Base-by-base conservation (phyloP, 2,113 vertebrate genomes). In the Okapia johnstoni region DNA sequence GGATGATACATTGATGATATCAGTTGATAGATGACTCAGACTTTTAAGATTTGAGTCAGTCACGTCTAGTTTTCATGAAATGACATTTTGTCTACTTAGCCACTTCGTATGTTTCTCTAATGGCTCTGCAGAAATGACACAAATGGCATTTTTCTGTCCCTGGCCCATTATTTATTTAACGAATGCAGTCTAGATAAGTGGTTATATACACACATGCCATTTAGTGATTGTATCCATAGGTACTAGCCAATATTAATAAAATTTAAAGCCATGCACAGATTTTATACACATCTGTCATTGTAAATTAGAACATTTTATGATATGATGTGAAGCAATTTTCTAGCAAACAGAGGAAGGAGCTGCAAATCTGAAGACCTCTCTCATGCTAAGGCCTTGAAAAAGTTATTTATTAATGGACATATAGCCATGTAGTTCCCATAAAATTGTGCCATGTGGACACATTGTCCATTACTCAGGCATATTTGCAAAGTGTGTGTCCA, bases 231-330 rank as follows among this genome's bases (percentile, higher is more conserved):
- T 77, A 87, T 79, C 76, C 81, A n/a, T 83, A 94, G 43, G 76
- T 90, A 73, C 33, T 52, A 80, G 89, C 90, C 92, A 96, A 58
- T 76, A 97, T 90, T 90, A 93, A 88, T 76, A 93, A 96, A 89
- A 15, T 88, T 63, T 57, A 97, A 97, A 95, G 76, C 30, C 15
- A 11, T 48, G 50, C 33, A 87, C 76, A 94, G 46, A 95, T 92
- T 97, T 96, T 93, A 96, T 43, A 85, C 54, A 95, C 89, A 97
- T 96, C 79, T 96, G 48, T 93, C 92, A 90, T 66, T 94, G 48
- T 36, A 97, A 93, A 97, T 92, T 46, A 96, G 93, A 93, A 58
- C 93, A 90, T 88, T 97, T 95, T 92, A 84, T 76, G 52, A 90
- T 83, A 84, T 25, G 43, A 76, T 88, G 3, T 66, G 52, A 97